These are phyloP conservation scores for Chaunax sp. DNA, from an alignment of 2,797 vertebrate species.

Conservation along the genomic window DNA sequence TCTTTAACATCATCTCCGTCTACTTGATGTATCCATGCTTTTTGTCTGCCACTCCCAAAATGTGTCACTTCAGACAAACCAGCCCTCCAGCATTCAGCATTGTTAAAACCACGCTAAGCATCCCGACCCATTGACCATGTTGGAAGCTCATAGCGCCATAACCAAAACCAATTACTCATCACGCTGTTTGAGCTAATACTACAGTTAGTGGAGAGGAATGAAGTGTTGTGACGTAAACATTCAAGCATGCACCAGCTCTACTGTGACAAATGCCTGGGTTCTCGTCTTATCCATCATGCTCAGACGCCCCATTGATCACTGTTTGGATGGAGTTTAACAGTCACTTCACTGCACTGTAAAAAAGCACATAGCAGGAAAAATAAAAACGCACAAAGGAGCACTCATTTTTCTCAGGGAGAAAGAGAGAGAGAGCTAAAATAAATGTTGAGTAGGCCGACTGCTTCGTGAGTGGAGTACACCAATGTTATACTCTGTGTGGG, in stretches of 20 bases:
- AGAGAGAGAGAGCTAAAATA: slow-evolving; percentile 63
- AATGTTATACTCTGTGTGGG: slow-evolving; percentile 71
- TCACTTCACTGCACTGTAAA: slow-evolving; percentile 31
- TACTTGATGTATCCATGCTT: not conserved
- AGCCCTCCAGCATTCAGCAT: not conserved
- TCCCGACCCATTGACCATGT: slow-evolving; percentile 49
- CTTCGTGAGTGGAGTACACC: slow-evolving; percentile 65
- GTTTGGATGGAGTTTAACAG: slow-evolving; percentile 50
- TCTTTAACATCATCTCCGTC: not conserved
- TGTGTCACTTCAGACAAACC: slow-evolving; percentile 18
- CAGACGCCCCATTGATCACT: slow-evolving; percentile 57
- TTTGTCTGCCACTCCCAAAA: not conserved
- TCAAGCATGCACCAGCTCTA: slow-evolving; percentile 12
- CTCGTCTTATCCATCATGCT: slow-evolving; percentile 46
- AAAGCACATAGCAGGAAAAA: slow-evolving; percentile 30
- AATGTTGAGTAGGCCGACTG: slow-evolving; percentile 75
- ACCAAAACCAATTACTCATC: slow-evolving; percentile 50
- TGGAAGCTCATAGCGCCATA: slow-evolving; percentile 39
- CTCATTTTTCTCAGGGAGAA: slow-evolving; percentile 41
- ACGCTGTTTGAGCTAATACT: slow-evolving; percentile 43
- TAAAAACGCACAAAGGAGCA: slow-evolving; percentile 32
- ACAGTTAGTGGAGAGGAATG: slow-evolving; percentile 42
- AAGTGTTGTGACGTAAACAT: slow-evolving; percentile 34
- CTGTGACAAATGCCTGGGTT: slow-evolving; percentile 50
- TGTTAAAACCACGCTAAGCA: slow-evolving; percentile 22